phyloP scores from a whole-genome alignment of 2,888 invertebrate species.

The Auanema sp. region DNA sequence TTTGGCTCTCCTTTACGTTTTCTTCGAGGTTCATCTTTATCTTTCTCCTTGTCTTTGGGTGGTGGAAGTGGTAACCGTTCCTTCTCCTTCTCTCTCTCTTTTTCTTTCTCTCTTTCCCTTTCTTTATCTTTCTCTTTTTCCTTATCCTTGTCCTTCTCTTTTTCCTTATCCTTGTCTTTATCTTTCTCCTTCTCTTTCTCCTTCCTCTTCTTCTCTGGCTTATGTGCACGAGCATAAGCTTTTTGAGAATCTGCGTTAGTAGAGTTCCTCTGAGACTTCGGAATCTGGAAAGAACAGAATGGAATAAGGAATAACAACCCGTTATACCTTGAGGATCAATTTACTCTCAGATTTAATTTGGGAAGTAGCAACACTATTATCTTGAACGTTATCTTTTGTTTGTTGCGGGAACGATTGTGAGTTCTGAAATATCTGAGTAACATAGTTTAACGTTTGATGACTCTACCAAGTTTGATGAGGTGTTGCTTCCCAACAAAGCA shows the following conservation, averaged over 20 bases:
- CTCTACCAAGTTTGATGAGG: not conserved
- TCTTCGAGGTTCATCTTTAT: conserved; percentile 15
- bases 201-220: conserved; percentile 13
- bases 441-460: too few relatives aligned
- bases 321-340: conserved; percentile 21
- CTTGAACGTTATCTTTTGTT: not conserved
- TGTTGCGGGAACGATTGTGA: not conserved
- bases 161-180: conserved; percentile 3
- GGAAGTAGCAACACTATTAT: too few relatives aligned
- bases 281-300: conserved; percentile 15
- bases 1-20: conserved; percentile 14
- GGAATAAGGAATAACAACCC: not conserved
- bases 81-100: conserved; percentile 15
- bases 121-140: not conserved
- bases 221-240: conserved; percentile 6
- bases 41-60: conserved; percentile 7
- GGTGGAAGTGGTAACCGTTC: conserved; percentile 4
- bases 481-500: not conserved
- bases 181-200: conserved; percentile 3
- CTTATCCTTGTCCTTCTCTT: conserved; percentile 1
- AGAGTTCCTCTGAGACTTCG: conserved; percentile 20
- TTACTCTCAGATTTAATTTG: conserved; percentile 12
- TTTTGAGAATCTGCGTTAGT: conserved; percentile 19
- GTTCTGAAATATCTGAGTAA: conserved; percentile 1
- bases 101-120: conserved; percentile 5